Evolutionary conservation across 1,140 invertebrate species (phyloP).

Genomic region (Eupristina koningsbergeri): DNA sequence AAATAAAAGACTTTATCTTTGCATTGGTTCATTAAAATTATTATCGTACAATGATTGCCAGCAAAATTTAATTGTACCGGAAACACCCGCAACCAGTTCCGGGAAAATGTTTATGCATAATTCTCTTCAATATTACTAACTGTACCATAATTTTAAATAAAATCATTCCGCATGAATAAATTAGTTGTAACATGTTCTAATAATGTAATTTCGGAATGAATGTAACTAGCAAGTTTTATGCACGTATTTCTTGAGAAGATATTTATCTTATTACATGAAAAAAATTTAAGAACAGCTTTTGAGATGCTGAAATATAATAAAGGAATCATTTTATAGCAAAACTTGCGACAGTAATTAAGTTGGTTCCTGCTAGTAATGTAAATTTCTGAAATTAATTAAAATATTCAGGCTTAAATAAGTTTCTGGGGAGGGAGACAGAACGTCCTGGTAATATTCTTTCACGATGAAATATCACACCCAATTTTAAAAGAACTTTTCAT

Average conservation of each 20-base stretch:
- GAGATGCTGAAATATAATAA: conserved; percentile 22
- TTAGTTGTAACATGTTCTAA: not conserved
- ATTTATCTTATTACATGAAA: not conserved
- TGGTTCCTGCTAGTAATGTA: conserved; percentile 53
- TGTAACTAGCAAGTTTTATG: not conserved
- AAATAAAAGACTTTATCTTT: conserved; percentile 33
- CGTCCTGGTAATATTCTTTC: conserved; percentile 51
- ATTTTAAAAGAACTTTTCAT: conserved; percentile 28
- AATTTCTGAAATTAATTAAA: conserved; percentile 70
- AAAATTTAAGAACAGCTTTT: not conserved
- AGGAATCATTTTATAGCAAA: conserved; percentile 49
- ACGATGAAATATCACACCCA: conserved; percentile 53
- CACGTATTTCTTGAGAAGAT: not conserved
- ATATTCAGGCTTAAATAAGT: conserved; percentile 48
- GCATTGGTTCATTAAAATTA: conserved; percentile 52
- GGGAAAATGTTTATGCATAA: conserved; percentile 61
- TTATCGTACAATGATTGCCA: conserved; percentile 52
- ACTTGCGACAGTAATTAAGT: conserved; percentile 62
- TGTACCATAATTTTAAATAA: not conserved
- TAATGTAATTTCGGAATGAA: not conserved
- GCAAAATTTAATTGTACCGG: conserved; percentile 59
- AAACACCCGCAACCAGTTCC: conserved; percentile 59
- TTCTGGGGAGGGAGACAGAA: conserved; percentile 44
- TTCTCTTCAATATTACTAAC: conserved; percentile 38
- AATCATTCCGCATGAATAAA: not conserved